Conservation (phyloP, 2,797 vertebrate species). For the Chiroxiphia lanceolata region DNA sequence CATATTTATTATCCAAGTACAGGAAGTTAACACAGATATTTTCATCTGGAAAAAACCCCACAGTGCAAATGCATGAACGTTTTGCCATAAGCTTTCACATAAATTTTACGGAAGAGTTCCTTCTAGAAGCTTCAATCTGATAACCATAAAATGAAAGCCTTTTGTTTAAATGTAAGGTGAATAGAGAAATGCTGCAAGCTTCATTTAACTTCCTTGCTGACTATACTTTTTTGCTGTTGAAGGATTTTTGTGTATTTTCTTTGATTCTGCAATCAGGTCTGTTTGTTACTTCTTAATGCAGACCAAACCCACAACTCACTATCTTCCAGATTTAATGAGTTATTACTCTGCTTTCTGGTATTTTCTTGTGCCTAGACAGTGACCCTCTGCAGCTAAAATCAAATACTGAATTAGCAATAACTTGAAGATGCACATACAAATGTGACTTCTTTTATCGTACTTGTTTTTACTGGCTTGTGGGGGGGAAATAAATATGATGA, state of each 20-base stretch:
- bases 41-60: background rate
- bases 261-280: background rate
- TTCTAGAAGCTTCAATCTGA: background rate
- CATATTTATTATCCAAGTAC: background rate
- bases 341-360: background rate
- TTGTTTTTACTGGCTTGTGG: background rate
- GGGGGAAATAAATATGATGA: background rate
- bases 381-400: background rate
- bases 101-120: background rate
- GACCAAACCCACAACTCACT: background rate
- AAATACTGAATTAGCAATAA: background rate
- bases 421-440: background rate
- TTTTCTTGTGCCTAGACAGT: background rate
- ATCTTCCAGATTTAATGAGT: background rate
- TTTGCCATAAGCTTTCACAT: background rate
- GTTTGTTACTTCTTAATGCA: constrained; percentile 9
- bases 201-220: constrained; percentile 32
- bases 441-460: background rate
- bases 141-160: background rate
- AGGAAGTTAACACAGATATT: background rate
- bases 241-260: constrained; percentile 27
- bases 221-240: background rate
- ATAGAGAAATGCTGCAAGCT: background rate
- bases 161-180: background rate
- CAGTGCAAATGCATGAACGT: background rate